Evolutionary conservation across 2,113 vertebrate species (phyloP).

Genomic region (Pomatostomus ruficeps): DNA sequence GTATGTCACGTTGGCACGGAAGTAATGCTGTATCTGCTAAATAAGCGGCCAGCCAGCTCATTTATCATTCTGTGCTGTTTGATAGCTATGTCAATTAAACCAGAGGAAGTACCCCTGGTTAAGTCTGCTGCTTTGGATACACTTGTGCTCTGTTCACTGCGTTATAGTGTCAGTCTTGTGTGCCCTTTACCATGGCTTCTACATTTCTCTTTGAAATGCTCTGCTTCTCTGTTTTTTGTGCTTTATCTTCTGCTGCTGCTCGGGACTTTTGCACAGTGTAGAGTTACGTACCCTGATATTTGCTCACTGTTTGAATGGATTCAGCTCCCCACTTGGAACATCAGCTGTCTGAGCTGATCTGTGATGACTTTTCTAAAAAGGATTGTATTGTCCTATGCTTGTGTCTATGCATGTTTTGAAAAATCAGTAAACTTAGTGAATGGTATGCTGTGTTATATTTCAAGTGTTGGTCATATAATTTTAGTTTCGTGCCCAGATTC

Average conservation of each 20-base stretch:
- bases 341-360: neutral
- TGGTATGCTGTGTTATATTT: neutral
- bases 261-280: neutral
- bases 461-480: neutral
- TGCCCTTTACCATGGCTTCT: neutral
- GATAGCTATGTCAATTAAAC: neutral
- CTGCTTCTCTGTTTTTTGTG: neutral
- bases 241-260: neutral
- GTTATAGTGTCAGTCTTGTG: fast-evolving
- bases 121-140: neutral
- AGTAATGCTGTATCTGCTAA: neutral
- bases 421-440: neutral
- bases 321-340: neutral
- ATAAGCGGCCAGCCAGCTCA: neutral
- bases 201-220: neutral
- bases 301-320: neutral
- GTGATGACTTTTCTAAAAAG: neutral
- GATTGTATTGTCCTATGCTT: neutral
- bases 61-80: neutral
- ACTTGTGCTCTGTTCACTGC: neutral
- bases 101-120: neutral
- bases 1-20: neutral
- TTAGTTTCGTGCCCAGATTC: neutral
- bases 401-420: neutral
- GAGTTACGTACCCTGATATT: neutral